A percentile compares a stretch with the other conserved stretches of the same genome.
phyloP scores from a whole-genome alignment of 2,113 vertebrate genomes.

The Neotoma lepida region DNA sequence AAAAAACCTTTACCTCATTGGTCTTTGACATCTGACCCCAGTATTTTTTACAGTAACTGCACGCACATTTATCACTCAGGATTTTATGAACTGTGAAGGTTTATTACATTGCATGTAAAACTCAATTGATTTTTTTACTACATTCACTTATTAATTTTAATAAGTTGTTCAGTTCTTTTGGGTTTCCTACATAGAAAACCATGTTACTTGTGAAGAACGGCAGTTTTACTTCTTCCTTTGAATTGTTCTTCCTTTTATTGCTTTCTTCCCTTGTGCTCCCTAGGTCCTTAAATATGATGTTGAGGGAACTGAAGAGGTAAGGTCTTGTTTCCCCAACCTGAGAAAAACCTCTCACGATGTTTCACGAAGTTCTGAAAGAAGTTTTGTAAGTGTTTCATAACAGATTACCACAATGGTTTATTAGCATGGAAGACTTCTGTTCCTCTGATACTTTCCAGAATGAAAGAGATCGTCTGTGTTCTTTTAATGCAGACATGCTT shows the following conservation, averaged over 20 bases:
- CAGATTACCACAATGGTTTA: constrained; percentile 12
- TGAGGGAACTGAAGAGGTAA: background rate
- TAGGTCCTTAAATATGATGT: background rate
- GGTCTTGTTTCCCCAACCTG: background rate
- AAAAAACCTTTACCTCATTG: constrained; percentile 48
- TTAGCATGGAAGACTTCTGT: background rate
- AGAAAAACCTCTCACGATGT: background rate
- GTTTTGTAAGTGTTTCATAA: background rate
- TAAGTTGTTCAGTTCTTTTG: constrained; percentile 62
- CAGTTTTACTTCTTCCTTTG: constrained; percentile 40
- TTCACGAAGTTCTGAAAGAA: background rate
- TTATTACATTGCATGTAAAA: constrained; percentile 83
- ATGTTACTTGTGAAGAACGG: constrained; percentile 47
- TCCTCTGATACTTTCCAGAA: constrained; percentile 23
- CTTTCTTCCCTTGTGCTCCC: background rate
- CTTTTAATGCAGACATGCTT: constrained; percentile 6
- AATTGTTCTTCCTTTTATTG: constrained; percentile 47
- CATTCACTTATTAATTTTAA: constrained; percentile 72
- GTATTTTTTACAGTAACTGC: constrained; percentile 73
- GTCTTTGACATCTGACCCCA: constrained; percentile 58
- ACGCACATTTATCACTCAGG: constrained; percentile 74
- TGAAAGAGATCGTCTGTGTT: background rate
- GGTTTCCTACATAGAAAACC: constrained; percentile 50
- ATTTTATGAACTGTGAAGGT: constrained; percentile 84
- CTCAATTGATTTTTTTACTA: constrained; percentile 82